Base-by-base conservation (phyloP, 2,797 vertebrate genomes). In the Sebastes kiyomatsui region DNA sequence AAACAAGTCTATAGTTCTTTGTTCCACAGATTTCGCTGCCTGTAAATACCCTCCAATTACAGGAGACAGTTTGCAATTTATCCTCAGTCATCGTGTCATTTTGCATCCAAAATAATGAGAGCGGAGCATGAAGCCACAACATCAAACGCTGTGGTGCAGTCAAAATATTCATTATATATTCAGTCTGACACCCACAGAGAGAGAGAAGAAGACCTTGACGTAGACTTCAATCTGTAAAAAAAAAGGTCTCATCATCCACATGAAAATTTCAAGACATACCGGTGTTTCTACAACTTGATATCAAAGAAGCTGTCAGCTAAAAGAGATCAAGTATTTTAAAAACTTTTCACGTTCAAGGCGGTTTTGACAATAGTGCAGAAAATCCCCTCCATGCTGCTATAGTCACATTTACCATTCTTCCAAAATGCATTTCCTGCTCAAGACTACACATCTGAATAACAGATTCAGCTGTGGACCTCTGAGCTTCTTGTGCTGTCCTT, bases 71-170 rank as follows among this genome's bases (percentile, higher is more conserved):
- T 71, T 77, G 81, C 75, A 78, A 67, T 87, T 82, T 64, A 78
- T 75, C 23, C 20, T 73, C 79, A 72, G 79, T 79, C 72, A 70
- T 14, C 67, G 56, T 84, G 85, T 84, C 80, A 83, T 80, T 84
- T 85, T 80, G 80, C 55, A 79, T 86, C 25, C 60, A 75, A 77
- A 71, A 60, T 87, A 87, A 91, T 81, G 87, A 87, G 81, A 72
- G 58, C 14, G 1, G 56, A 69, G 80, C 49, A 70, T 64, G 70
- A 83, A 83, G 38, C 65, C 70, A 59, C 81, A 85, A 85, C 82
- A 90, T 92, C 88, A 90, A 89, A 88, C 30, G 8, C 54, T 27
- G 55, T 52, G 42, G 23, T 46, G 25, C n/a, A 52, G 73, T 88
- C 80, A 85, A 64, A 78, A 69, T 65, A 74, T 62, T 83, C 67